Evolutionary conservation across 37 sponge, comb jelly and placozoan species (phyloP), one percentile per base, ranked within the genome.

Genomic region (Amphimedon queenslandica): DNA sequence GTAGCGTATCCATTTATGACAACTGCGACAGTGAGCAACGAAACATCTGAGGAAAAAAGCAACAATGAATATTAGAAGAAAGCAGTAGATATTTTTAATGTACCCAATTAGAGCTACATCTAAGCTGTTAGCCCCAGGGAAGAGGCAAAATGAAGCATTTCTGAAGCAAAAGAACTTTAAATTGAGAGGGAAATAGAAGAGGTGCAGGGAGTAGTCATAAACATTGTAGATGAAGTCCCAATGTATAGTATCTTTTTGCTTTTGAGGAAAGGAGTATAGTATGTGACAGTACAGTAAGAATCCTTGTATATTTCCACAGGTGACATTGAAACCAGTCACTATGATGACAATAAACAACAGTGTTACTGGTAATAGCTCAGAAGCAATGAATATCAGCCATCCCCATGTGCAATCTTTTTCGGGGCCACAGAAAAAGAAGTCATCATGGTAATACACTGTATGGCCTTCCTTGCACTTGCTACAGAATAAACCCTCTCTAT

Each of bases 271-370:
- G n/a, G n/a, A n/a, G n/a, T n/a, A n/a, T n/a, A n/a, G n/a, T 25
- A n/a, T 60, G 27, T 60, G 61, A 60, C 61, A 25, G 61, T 25
- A 60, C 5, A 60, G 61, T 25, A 60, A 25, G 21, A 60, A 60
- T 25, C 61, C 61, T 25, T n/a, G 61, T 6, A 60, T 5, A n/a
- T 60, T n/a, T 11, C 61, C 61, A 25, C 27, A n/a, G 8, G 61
- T n/a, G 8, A 60, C 5, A 60, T 60, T 60, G 5, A 60, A 25
- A 6, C 28, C 61, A n/a, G 27, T 25, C 5, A 5, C 28, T n/a
- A n/a, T 60, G 61, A 60, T n/a, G 27, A 60, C 8, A 6, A n/a
- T 5, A n/a, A 60, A 11, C 27, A n/a, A 25, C 21, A 60, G 5
- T 25, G 61, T 60, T 25, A 60, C 28, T n/a, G 61, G 61, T 60